These are phyloP conservation scores for Neomonachus schauinslandi DNA, from an alignment of 2,113 vertebrate genomes.

Conservation along the genomic window DNA sequence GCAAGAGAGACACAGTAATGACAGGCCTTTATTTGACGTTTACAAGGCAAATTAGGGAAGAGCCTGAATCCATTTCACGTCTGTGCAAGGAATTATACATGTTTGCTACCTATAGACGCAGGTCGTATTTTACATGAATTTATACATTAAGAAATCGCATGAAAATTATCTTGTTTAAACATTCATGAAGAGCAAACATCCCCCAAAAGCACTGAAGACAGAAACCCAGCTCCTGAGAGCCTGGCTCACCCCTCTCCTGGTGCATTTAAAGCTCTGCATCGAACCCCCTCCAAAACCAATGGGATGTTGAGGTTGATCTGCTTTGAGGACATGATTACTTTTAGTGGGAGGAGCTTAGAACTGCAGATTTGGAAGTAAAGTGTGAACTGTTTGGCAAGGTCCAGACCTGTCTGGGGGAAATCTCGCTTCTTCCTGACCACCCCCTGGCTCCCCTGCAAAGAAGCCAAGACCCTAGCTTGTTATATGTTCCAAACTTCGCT, in stretches of 20 bases:
- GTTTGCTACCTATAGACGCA: background rate
- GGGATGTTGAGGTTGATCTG: background rate
- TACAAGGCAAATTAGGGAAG: constrained; percentile 40
- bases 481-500: background rate
- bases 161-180: constrained; percentile 56
- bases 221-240: background rate
- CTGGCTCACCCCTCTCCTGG: background rate
- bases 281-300: background rate
- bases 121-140: constrained; percentile 49
- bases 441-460: background rate
- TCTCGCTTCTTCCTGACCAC: background rate
- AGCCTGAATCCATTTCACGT: background rate
- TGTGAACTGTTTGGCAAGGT: background rate
- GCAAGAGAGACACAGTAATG: background rate
- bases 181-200: constrained; percentile 53
- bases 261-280: background rate
- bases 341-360: background rate
- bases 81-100: background rate
- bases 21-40: constrained; percentile 62
- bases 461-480: background rate
- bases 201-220: background rate
- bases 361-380: background rate
- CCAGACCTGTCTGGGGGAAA: background rate
- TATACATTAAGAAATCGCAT: constrained; percentile 26
- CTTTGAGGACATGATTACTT: background rate